Evolutionary conservation across 2,113 vertebrate species (phyloP).

Genomic region (Bubo scandiacus): DNA sequence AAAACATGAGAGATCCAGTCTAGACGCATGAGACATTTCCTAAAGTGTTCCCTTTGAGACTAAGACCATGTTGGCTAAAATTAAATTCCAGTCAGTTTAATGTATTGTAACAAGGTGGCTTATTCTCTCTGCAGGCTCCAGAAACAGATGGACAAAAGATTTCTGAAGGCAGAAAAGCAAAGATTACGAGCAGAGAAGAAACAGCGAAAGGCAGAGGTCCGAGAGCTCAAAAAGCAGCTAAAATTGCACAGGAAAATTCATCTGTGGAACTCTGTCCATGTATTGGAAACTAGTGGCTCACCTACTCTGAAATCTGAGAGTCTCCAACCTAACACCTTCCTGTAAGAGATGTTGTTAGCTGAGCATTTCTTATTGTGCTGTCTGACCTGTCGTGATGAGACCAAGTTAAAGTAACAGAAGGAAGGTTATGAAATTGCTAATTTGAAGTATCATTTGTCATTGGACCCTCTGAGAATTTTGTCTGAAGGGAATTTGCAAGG

Average conservation of each 20-base stretch:
- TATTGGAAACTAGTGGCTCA: conserved; percentile 68
- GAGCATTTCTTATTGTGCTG: not conserved
- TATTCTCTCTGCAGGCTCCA: conserved; percentile 80
- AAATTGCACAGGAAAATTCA: conserved; percentile 92
- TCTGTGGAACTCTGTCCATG: conserved; percentile 87
- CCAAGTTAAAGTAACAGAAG: not conserved
- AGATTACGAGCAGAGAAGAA: conserved; percentile 93
- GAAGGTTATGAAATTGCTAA: not conserved
- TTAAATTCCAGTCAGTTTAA: not conserved
- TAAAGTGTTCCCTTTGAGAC: not conserved
- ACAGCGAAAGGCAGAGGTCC: conserved; percentile 93
- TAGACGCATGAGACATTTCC: not conserved
- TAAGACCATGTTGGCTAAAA: not conserved
- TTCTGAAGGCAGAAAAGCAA: conserved; percentile 95
- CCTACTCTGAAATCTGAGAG: conserved; percentile 71
- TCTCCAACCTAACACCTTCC: conserved; percentile 61
- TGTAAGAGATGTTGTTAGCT: conserved; percentile 64
- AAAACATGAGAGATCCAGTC: not conserved
- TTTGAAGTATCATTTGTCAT: not conserved
- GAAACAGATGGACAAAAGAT: conserved; percentile 92
- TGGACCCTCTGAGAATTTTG: not conserved
- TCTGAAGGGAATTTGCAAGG: not conserved
- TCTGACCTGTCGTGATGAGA: not conserved
- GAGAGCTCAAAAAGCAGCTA: conserved; percentile 96
- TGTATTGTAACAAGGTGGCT: not conserved